phyloP scores from a whole-genome alignment of 2,113 vertebrate species.

The Aspidoscelis tigris region DNA sequence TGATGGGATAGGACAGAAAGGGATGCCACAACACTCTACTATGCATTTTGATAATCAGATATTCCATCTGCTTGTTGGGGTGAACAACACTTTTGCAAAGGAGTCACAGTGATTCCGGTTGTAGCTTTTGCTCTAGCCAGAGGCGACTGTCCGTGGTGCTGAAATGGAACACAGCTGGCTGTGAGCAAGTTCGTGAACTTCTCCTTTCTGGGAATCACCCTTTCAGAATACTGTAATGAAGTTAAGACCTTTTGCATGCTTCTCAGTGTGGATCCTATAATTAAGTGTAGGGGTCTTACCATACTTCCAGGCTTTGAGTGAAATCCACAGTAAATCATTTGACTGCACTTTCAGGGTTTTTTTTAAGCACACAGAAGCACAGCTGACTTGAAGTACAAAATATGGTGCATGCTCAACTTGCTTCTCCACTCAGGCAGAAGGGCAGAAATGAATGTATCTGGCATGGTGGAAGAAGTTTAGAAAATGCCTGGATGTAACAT shows the following conservation, averaged over 20 bases:
- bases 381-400: background rate
- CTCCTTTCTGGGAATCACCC: constrained; percentile 37
- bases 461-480: background rate
- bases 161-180: background rate
- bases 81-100: constrained; percentile 25
- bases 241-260: constrained; percentile 52
- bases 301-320: constrained; percentile 53
- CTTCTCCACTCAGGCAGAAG: background rate
- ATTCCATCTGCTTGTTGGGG: background rate
- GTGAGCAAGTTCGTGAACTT: background rate
- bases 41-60: constrained; percentile 56
- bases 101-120: background rate
- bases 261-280: constrained; percentile 61
- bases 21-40: constrained; percentile 23
- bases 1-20: constrained; percentile 21
- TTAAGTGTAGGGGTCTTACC: constrained; percentile 64
- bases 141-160: constrained; percentile 62
- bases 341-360: constrained; percentile 51
- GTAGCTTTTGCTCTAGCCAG: background rate
- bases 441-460: background rate
- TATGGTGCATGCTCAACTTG: rapidly evolving
- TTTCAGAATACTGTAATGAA: background rate
- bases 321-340: constrained; percentile 58
- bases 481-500: background rate
- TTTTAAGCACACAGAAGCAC: constrained; percentile 40